Evolutionary conservation across 2,888 invertebrate genomes (phyloP).

Genomic region (Leuctra nigra): DNA sequence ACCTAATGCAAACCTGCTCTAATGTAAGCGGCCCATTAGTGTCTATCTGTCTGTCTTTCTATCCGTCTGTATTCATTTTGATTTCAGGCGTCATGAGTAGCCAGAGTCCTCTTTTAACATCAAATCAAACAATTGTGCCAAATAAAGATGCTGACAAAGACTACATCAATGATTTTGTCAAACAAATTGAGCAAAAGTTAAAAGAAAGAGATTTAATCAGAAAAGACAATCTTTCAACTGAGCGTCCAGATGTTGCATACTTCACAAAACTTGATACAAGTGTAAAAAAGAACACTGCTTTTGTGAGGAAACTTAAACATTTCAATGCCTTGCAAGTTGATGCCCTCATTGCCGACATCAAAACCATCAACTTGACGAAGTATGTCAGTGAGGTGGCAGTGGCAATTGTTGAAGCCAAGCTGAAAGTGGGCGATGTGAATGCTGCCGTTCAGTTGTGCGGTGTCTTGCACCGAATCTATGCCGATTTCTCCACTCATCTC

Average conservation of each 20-base stretch:
- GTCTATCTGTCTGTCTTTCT: no score
- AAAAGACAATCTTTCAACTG: no score
- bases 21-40: no score
- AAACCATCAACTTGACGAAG: conserved; percentile 84
- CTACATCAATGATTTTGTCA: no score
- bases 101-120: no score
- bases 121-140: no score
- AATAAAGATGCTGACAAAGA: no score
- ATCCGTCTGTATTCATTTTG: no score
- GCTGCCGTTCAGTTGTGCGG: conserved; percentile 84
- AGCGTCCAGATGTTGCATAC: conserved; percentile 68
- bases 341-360: conserved; percentile 75
- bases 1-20: no score
- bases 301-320: conserved; percentile 91
- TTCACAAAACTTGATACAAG: conserved; percentile 90
- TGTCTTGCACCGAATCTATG: conserved; percentile 80
- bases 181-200: no score
- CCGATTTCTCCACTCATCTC: conserved; percentile 79
- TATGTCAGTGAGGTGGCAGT: conserved; percentile 93
- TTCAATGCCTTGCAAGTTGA: conserved; percentile 82
- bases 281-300: conserved; percentile 94
- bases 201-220: no score
- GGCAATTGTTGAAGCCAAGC: conserved; percentile 86
- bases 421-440: conserved; percentile 91
- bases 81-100: no score